Conservation (phyloP, 1,140 invertebrate genomes). For the Triops cancriformis region DNA sequence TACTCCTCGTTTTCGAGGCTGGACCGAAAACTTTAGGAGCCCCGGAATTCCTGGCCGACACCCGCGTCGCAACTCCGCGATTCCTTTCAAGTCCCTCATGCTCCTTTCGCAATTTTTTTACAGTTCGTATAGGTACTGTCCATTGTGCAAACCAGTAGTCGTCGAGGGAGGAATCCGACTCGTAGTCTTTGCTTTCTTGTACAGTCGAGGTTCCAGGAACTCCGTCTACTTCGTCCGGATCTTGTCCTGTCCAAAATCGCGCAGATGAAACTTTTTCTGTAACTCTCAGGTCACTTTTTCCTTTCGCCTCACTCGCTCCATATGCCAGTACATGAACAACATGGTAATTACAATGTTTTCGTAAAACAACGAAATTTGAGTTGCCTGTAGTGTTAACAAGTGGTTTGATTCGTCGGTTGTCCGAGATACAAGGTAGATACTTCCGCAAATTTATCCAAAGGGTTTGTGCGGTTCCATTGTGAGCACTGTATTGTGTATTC, state of each 20-base stretch:
- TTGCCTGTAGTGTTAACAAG: not conserved
- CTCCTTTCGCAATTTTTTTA: constrained; percentile 16
- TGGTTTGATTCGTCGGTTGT: not conserved
- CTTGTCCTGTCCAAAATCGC: not conserved
- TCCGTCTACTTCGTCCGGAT: not conserved
- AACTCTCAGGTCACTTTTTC: not conserved
- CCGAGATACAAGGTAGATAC: not conserved
- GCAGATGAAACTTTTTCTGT: not conserved
- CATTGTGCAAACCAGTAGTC: constrained; percentile 27
- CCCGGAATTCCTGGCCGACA: not conserved
- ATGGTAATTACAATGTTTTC: not conserved
- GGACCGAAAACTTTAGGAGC: not conserved
- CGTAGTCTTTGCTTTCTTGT: constrained; percentile 24
- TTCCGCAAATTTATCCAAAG: not conserved
- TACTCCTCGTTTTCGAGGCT: not conserved
- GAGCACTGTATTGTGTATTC: not conserved
- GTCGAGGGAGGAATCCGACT: constrained; percentile 24
- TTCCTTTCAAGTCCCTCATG: not conserved
- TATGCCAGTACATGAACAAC: not conserved
- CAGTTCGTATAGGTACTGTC: constrained; percentile 23
- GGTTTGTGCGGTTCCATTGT: not conserved
- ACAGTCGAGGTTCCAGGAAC: not conserved
- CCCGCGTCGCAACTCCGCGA: not conserved
- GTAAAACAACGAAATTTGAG: not conserved
- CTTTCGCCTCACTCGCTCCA: not conserved